A percentile compares a stretch with the other conserved stretches of the same genome.
These are phyloP conservation scores for Phylloscopus collybita DNA, from an alignment of 2,797 vertebrate genomes.

Conservation along the genomic window DNA sequence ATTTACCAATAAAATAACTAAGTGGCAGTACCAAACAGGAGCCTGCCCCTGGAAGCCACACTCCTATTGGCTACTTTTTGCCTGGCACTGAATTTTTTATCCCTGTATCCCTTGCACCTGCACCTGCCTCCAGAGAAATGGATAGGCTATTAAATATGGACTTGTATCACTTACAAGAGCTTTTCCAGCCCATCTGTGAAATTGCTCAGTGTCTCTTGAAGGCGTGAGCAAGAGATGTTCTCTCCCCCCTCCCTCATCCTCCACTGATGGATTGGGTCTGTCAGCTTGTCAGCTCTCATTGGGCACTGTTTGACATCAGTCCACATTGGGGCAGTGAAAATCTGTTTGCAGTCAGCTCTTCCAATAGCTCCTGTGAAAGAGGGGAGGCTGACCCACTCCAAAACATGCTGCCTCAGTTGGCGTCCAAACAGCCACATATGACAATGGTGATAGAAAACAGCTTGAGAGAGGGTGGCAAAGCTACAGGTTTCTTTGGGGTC, in stretches of 20 bases:
- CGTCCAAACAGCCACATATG: conserved; percentile 1
- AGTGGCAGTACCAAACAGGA: neutral
- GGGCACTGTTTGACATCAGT: conserved; percentile 74
- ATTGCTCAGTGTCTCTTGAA: conserved; percentile 52
- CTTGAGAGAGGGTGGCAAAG: neutral
- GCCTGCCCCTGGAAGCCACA: neutral
- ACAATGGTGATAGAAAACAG: conserved; percentile 1
- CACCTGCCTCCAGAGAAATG: neutral
- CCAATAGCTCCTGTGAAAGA: conserved; percentile 66
- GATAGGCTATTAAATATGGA: conserved; percentile 57
- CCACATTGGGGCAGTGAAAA: conserved; percentile 72
- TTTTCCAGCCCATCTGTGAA: conserved; percentile 37
- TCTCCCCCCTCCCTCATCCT: conserved; percentile 3
- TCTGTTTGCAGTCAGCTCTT: conserved; percentile 79
- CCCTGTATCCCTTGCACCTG: neutral
- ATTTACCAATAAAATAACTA: neutral
- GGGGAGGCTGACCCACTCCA: conserved; percentile 58
- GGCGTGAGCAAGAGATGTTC: neutral
- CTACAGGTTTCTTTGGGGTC: neutral
- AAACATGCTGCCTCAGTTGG: conserved; percentile 57
- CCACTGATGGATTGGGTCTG: conserved; percentile 70
- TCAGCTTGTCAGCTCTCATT: conserved; percentile 80
- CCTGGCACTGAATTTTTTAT: neutral
- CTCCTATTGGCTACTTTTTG: neutral
- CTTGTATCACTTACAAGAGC: conserved; percentile 50